Conservation (phyloP, 2,888 invertebrate genomes). For the Himalopsyche kuldschensis region DNA sequence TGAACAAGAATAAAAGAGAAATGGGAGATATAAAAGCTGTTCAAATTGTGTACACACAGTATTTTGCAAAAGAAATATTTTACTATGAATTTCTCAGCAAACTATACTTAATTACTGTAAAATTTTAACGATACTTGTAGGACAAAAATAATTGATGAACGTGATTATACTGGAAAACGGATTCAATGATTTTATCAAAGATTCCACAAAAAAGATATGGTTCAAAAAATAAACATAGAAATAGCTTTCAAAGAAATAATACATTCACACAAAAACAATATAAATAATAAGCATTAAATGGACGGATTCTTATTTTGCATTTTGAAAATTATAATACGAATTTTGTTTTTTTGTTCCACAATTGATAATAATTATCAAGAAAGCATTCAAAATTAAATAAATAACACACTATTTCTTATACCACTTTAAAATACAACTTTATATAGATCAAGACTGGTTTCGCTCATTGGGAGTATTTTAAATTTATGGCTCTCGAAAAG, state of each 20-base stretch:
- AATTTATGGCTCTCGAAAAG: too few species aligned
- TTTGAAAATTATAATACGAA: background rate
- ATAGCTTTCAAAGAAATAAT: slow-evolving; percentile 5
- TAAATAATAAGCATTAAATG: slow-evolving; percentile 1
- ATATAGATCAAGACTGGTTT: too few species aligned
- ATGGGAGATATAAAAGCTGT: too few species aligned
- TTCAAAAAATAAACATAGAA: slow-evolving; percentile 12
- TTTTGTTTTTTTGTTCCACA: background rate
- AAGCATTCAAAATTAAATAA: background rate
- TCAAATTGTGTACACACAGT: too few species aligned
- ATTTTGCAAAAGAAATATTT: background rate
- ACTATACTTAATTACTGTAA: background rate
- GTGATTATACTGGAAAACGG: background rate
- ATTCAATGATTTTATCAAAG: background rate
- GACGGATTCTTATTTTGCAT: slow-evolving; percentile 4
- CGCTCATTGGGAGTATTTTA: too few species aligned
- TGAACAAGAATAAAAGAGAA: too few species aligned
- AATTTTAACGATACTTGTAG: background rate
- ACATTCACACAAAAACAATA: background rate
- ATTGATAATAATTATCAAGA: background rate
- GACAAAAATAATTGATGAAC: background rate
- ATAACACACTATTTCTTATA: too few species aligned
- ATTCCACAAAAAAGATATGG: background rate
- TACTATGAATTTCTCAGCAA: background rate
- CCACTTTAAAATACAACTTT: background rate